phyloP scores from a whole-genome alignment of 1,140 invertebrate species.

The Lamellibrachia luymesi region DNA sequence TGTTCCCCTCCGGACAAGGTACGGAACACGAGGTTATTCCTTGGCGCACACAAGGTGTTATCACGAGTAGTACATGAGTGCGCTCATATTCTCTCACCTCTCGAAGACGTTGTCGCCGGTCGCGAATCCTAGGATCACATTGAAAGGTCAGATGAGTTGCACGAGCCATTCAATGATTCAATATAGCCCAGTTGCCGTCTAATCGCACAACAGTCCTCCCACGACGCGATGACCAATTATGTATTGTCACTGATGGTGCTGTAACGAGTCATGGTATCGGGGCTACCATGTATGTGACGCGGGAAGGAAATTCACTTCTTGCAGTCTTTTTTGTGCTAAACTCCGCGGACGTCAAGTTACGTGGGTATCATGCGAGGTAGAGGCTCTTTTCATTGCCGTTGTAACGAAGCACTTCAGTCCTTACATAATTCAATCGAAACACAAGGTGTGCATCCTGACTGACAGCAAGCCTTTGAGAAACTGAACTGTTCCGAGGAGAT shows the following conservation, averaged over 20 bases:
- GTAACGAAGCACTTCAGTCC: too few species aligned
- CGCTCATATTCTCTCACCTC: background rate
- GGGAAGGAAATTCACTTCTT: slow-evolving; percentile 12
- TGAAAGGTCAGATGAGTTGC: slow-evolving; percentile 29
- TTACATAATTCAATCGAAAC: too few species aligned
- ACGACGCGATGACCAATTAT: background rate
- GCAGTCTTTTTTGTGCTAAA: slow-evolving; percentile 32
- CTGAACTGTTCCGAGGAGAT: too few species aligned
- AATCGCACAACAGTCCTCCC: background rate
- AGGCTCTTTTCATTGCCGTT: slow-evolving; percentile 10
- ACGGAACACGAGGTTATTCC: background rate
- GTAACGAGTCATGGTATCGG: slow-evolving; percentile 24
- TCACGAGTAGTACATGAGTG: background rate
- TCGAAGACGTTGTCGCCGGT: background rate
- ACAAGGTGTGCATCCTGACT: too few species aligned
- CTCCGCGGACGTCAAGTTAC: slow-evolving; percentile 26
- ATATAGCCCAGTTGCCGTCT: background rate
- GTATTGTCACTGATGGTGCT: slow-evolving; percentile 29
- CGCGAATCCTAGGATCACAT: slow-evolving; percentile 29
- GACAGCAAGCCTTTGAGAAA: too few species aligned
- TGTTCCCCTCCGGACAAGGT: too few species aligned
- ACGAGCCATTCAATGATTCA: slow-evolving; percentile 14
- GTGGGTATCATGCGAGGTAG: slow-evolving; percentile 36
- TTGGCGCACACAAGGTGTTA: background rate
- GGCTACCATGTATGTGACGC: slow-evolving; percentile 31